Conservation (phyloP, 2,113 vertebrate species). For the Dryoscopus gambensis region DNA sequence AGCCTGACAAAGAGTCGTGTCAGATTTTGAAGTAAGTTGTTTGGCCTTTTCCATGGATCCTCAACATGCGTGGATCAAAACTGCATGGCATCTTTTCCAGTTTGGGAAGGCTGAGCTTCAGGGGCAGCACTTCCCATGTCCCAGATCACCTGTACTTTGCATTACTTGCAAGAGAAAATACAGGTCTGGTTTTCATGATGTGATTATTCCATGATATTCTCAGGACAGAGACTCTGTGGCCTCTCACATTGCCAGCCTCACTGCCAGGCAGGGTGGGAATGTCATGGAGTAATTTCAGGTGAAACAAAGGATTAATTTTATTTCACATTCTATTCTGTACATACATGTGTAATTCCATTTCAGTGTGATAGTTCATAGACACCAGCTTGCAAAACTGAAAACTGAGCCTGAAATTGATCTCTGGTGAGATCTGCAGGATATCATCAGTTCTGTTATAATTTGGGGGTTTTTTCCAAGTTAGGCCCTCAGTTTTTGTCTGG, state of each 20-base stretch:
- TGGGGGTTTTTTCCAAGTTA: fast-evolving
- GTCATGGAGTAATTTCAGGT: not conserved
- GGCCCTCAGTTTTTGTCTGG: not conserved
- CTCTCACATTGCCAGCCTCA: not conserved
- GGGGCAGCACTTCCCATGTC: not conserved
- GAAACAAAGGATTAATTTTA: not conserved
- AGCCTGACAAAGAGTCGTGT: not conserved
- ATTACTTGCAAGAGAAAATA: not conserved
- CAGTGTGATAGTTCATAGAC: not conserved
- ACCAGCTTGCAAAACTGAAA: not conserved
- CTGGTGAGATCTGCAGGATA: not conserved
- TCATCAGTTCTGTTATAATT: not conserved
- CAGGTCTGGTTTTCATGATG: not conserved
- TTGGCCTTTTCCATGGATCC: not conserved
- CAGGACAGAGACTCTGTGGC: not conserved
- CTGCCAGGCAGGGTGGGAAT: not conserved
- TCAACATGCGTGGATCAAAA: not conserved
- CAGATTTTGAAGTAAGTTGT: not conserved
- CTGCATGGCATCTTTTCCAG: not conserved
- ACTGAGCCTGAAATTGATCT: not conserved
- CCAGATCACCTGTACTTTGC: not conserved
- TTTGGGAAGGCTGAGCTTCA: not conserved
- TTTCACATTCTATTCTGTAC: not conserved
- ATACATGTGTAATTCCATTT: not conserved
- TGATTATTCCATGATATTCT: not conserved